Evolutionary conservation across 2,888 invertebrate species (phyloP), one percentile per base, ranked within the genome.

Genomic region (Gonocerus acuteangulatus): DNA sequence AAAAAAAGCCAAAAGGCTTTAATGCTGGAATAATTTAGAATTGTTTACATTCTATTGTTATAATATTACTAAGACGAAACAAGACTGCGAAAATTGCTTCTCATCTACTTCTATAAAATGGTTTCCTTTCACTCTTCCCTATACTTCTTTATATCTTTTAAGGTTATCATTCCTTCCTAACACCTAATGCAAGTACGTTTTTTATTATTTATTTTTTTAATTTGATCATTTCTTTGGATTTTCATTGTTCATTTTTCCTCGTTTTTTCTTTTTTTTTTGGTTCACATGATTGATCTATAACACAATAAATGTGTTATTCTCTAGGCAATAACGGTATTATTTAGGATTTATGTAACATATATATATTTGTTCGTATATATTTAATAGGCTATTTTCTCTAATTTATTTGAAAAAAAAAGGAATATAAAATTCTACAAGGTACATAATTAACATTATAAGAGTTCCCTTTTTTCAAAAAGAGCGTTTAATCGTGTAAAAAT

Each of bases 111-210:
- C 34, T 13, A 32, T 18, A 51, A 27, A 51, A 18, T 51, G 51
- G 34, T 51, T 51, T 34, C 51, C 51, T 36, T 51, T 51, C 34
- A 34, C 36, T 51, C 34, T 27, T 51, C 34, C 51, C 51, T 34
- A 19, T 32, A 51, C 51, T 51, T 51, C 51, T 51, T 32, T 34
- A 32, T 34, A 51, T 34, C 34, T 49, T 32, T 51, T 51, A 32
- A 32, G 23, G 23, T 51, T 51, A 51, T n/a, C n/a, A n/a, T n/a
- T n/a, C n/a, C n/a, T 51, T 36, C 51, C 34, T 51, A 11, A 27
- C 34, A 51, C 51, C 34, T 19, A 51, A 34, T 32, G 51, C 27
- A 51, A 51, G 19, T 51, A 34, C 51, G 34, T 18, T 51, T 51
- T 32, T 15, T 51, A 32, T 51, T 48, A 22, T 48, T 23, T 42